These are phyloP conservation scores for Brachionus asplanchnoidis DNA, from an alignment of 1,140 invertebrate genomes.

Conservation along the genomic window DNA sequence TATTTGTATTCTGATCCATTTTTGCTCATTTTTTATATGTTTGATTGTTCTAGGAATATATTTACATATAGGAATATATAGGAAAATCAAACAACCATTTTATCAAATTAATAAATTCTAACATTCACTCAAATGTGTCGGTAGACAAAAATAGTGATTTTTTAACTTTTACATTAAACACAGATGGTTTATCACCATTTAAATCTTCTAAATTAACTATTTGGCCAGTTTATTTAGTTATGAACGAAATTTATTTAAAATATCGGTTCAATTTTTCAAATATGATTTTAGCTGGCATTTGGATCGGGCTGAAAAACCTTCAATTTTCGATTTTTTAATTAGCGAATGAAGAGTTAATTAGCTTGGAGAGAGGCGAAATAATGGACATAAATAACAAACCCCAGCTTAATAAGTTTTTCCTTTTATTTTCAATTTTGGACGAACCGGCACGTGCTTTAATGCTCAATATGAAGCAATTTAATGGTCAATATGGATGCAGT, in stretches of 20 bases:
- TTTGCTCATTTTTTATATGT: no score
- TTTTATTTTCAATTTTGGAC: neutral
- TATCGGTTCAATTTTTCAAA: neutral
- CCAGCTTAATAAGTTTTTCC: neutral
- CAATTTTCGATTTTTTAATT: neutral
- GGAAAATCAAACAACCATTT: neutral
- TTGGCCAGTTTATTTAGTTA: neutral
- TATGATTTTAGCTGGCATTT: constrained; percentile 4
- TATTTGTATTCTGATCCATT: no score
- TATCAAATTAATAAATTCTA: neutral
- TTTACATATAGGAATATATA: no score
- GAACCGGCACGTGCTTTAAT: neutral
- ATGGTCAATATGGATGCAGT: neutral
- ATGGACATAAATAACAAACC: neutral
- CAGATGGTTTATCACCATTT: neutral
- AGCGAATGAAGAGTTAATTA: neutral
- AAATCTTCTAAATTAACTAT: neutral
- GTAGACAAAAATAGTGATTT: neutral
- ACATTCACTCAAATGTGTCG: neutral
- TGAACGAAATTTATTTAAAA: neutral
- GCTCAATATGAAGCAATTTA: neutral
- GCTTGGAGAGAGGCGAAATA: neutral
- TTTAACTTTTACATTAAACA: neutral
- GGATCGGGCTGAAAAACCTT: neutral
- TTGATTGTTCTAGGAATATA: no score